phyloP scores from a whole-genome alignment of 2,888 invertebrate species.

The Marasmarcha lunaedactyla region DNA sequence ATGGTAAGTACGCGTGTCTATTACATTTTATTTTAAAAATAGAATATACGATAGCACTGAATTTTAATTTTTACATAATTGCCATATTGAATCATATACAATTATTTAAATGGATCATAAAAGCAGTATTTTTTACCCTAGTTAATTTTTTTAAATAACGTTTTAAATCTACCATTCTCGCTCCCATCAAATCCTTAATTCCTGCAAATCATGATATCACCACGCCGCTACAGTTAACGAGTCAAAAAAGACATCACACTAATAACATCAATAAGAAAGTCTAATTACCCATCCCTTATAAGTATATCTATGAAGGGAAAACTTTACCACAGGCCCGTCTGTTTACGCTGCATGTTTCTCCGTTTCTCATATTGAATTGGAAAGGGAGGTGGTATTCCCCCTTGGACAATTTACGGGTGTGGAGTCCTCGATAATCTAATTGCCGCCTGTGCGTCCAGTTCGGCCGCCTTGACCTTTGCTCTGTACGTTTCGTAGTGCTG shows the following conservation, averaged over 20 bases:
- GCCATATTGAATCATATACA: no score
- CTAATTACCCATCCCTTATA: neutral
- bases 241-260: neutral
- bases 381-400: conserved; percentile 1
- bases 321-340: conserved; percentile 1
- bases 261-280: neutral
- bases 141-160: no score
- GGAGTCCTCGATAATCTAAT: conserved; percentile 57
- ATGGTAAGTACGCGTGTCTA: no score
- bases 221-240: no score
- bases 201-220: no score
- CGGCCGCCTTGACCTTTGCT: conserved; percentile 56
- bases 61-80: no score
- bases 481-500: conserved; percentile 45
- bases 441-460: conserved; percentile 55
- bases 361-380: neutral
- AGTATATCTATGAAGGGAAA: neutral
- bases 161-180: no score
- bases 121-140: no score
- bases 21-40: no score
- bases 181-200: no score
- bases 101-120: no score
- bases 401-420: conserved; percentile 47
- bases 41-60: no score
- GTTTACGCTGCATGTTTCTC: conserved; percentile 21